Percentiles rank a stretch among this genome's conserved stretches.
Evolutionary conservation across 2,888 invertebrate species (phyloP).

Genomic region (Rutpela maculata): DNA sequence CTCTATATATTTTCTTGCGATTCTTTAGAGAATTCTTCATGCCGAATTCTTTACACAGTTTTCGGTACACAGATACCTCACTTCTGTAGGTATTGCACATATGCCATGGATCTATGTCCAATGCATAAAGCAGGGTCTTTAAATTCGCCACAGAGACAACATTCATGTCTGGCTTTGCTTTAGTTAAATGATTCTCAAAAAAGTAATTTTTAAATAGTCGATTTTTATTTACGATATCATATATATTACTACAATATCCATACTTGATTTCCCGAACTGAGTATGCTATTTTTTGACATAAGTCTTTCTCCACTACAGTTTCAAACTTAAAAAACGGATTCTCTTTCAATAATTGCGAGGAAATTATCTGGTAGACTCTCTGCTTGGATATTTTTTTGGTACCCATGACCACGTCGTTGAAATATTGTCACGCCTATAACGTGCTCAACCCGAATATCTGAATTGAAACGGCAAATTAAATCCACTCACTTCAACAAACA

Average conservation of each 20-base stretch:
- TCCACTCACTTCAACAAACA: no score
- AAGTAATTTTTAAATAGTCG: background rate
- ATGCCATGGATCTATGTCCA: background rate
- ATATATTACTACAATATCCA: slow-evolving; percentile 1
- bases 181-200: background rate
- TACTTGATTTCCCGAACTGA: background rate
- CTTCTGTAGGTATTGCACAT: background rate
- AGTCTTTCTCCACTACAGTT: background rate
- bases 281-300: background rate
- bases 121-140: background rate
- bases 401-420: background rate
- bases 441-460: no score
- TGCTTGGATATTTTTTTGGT: background rate
- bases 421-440: no score
- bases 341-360: background rate
- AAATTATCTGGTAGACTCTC: background rate
- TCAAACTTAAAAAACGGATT: background rate
- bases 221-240: background rate
- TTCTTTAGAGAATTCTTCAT: slow-evolving; percentile 7
- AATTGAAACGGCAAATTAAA: no score
- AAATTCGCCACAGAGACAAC: background rate
- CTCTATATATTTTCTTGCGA: background rate
- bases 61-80: background rate
- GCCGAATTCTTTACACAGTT: slow-evolving; percentile 4
- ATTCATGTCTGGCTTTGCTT: background rate